Evolutionary conservation across 2,888 invertebrate genomes (phyloP), one percentile per base, ranked within the genome.

Genomic region (Merodon equestris): DNA sequence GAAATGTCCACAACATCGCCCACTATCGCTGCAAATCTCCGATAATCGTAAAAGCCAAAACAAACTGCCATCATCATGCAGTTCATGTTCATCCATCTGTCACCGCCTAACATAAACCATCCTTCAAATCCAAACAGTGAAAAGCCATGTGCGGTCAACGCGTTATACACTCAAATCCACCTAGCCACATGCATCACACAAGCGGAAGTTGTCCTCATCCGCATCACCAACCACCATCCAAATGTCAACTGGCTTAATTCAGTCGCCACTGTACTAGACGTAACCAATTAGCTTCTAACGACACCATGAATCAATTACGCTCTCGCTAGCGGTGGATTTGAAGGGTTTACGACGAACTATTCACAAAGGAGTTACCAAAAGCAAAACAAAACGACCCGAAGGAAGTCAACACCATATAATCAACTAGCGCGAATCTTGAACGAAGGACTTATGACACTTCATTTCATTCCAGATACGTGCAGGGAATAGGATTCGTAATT

Each of bases 361-460:
- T 27, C 27, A 27, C 27, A 27, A 27, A 27, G 27, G 27, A 27
- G 3, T n/a, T n/a, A n/a, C n/a, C n/a, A n/a, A n/a, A n/a, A n/a
- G n/a, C n/a, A n/a, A 27, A 27, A 27, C 3, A 27, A 27, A 27
- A 27, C 27, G 27, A 27, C 27, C 3, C 27, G 27, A 27, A 27
- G 27, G 7, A 27, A 27, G 27, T 27, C 27, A 27, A 7, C 51
- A 63, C 50, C 45, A 60, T 36, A 12, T 15, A 51, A 47, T 54
- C 66, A 48, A 54, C 64, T 19, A 13, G 7, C n/a, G 40, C 40
- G 10, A n/a, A 40, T 40, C 40, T 56, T 40, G 19, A 50, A 63
- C 57, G 72, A 57, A 77, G 57, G 72, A 77, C 77, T 77, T 77
- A 77, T 77, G 63, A 67, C 72, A 77, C 77, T 77, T 77, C 72